A percentile compares a stretch with the other conserved stretches of the same genome.
These are phyloP conservation scores for Kradibia gibbosae DNA, from an alignment of 1,140 invertebrate species.

Conservation along the genomic window DNA sequence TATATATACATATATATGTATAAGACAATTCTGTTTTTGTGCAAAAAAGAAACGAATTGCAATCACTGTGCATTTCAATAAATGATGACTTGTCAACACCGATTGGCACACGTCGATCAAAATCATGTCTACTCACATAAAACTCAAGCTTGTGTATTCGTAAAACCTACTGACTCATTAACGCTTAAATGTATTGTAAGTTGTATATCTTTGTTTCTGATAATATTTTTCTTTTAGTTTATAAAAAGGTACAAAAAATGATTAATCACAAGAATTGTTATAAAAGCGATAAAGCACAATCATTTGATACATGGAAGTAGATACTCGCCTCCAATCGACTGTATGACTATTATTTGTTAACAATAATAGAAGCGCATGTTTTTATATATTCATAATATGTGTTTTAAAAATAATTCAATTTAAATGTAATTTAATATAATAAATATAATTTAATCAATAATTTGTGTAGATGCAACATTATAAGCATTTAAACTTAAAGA, in stretches of 20 bases:
- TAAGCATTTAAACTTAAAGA: no score
- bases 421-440: no score
- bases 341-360: not conserved
- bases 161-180: not conserved
- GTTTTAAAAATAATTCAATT: no score
- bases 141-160: not conserved
- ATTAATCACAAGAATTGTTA: not conserved
- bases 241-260: not conserved
- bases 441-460: no score
- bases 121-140: not conserved
- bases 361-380: not conserved
- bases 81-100: not conserved
- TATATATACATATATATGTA: no score
- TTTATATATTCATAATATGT: no score
- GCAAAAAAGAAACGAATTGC: not conserved
- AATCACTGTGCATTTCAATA: not conserved
- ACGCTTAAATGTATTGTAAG: not conserved
- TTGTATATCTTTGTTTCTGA: not conserved
- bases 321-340: not conserved
- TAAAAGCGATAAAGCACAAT: not conserved
- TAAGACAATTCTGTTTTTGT: no score
- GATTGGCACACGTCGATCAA: not conserved
- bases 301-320: not conserved
- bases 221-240: not conserved
- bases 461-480: no score